phyloP scores from a whole-genome alignment of 2,888 invertebrate genomes.

The Sphinx pinastri region DNA sequence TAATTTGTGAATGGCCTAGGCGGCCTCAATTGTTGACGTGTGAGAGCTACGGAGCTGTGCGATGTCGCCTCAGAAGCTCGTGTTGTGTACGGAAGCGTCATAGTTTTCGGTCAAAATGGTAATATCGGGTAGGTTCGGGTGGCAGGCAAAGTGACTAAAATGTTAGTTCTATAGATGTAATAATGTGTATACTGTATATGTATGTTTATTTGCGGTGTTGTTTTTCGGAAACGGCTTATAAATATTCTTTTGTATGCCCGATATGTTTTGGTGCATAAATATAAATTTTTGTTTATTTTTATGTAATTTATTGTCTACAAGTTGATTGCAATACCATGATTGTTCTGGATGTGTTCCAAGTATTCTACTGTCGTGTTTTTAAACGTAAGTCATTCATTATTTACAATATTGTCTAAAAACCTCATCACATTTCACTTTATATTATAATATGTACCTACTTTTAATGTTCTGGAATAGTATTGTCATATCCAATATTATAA shows the following conservation, averaged over 20 bases:
- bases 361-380: conserved; percentile 8
- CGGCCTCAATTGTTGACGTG: no score
- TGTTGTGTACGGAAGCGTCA: neutral
- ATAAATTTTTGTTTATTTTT: neutral
- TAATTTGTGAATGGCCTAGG: no score
- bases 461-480: conserved; percentile 3
- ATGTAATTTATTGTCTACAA: conserved; percentile 15
- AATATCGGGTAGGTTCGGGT: neutral
- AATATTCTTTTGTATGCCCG: neutral
- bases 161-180: conserved; percentile 8
- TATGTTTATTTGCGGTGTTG: conserved; percentile 15
- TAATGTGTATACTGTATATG: conserved; percentile 23
- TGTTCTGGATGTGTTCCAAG: conserved; percentile 6
- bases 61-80: no score
- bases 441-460: neutral
- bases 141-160: conserved; percentile 12
- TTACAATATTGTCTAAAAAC: neutral
- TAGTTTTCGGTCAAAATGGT: neutral
- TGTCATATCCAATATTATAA: neutral
- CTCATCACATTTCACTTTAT: conserved; percentile 7
- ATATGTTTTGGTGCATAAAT: neutral
- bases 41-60: no score
- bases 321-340: neutral
- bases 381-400: conserved; percentile 3
- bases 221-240: neutral